Conservation (phyloP, 2,888 invertebrate species). For the Ophioninae sp. region DNA sequence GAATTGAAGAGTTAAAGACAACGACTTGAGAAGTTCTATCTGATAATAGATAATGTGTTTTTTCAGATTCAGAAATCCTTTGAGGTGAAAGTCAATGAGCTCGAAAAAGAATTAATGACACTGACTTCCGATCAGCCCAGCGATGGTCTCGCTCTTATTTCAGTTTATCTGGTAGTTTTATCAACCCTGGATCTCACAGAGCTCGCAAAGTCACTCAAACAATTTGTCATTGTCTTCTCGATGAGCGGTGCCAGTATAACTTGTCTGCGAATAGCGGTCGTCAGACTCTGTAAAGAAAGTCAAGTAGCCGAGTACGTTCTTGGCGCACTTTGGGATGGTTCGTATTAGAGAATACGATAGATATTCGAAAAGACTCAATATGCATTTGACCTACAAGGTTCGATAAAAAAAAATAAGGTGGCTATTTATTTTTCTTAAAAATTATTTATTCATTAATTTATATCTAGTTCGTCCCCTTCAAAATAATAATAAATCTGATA, state of each 20-base stretch:
- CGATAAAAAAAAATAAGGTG: no score
- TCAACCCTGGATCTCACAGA: conserved; percentile 82
- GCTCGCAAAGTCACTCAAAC: conserved; percentile 83
- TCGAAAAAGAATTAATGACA: conserved; percentile 85
- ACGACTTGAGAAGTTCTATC: not conserved
- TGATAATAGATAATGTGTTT: not conserved
- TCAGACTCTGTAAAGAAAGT: conserved; percentile 82
- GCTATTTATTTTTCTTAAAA: no score
- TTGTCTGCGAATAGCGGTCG: conserved; percentile 82
- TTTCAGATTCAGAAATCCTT: conserved; percentile 83
- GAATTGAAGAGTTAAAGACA: no score
- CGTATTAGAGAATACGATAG: conserved; percentile 68
- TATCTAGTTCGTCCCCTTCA: no score
- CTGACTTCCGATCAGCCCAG: conserved; percentile 81
- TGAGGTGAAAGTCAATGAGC: conserved; percentile 82
- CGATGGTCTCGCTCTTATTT: conserved; percentile 84
- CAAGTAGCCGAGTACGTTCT: conserved; percentile 84
- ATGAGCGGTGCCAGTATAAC: conserved; percentile 82
- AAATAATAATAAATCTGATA: no score
- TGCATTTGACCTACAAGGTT: no score
- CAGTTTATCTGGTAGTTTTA: conserved; percentile 84
- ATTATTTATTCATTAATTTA: no score
- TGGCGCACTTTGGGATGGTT: conserved; percentile 86
- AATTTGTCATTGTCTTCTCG: conserved; percentile 82
- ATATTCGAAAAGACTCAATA: not conserved